Evolutionary conservation across 1,140 invertebrate species (phyloP).

Genomic region (Pachypeltis micranthus): DNA sequence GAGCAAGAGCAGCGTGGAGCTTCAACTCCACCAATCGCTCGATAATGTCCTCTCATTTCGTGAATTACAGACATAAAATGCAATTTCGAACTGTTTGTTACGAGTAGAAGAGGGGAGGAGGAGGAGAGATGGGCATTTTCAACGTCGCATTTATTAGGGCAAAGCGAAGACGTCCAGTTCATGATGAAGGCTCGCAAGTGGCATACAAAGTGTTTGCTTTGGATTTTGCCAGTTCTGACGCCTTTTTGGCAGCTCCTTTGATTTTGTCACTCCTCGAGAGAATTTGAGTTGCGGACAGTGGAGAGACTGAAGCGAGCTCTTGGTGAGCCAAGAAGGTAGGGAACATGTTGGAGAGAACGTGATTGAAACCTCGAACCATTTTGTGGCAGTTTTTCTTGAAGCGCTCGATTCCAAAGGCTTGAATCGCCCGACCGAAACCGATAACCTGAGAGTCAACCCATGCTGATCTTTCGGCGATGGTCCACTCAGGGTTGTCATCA

Average conservation of each 20-base stretch:
- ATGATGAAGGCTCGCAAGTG: constrained; percentile 15
- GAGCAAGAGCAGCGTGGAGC: too few species aligned
- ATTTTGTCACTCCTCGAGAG: constrained; percentile 46
- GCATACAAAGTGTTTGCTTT: constrained; percentile 37
- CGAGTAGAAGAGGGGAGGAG: too few species aligned
- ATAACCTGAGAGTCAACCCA: constrained; percentile 79
- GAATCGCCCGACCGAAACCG: constrained; percentile 75
- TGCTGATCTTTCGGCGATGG: constrained; percentile 62
- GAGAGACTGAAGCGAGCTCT: constrained; percentile 29
- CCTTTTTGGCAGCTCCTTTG: constrained; percentile 60
- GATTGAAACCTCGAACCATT: constrained; percentile 71
- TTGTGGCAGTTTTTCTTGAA: constrained; percentile 75
- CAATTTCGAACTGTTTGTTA: too few species aligned
- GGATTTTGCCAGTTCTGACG: constrained; percentile 61
- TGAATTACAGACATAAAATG: too few species aligned
- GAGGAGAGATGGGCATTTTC: too few species aligned
- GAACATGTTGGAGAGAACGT: constrained; percentile 61
- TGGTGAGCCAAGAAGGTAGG: too few species aligned
- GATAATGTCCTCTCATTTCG: too few species aligned
- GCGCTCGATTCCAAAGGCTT: constrained; percentile 73
- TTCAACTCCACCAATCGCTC: too few species aligned
- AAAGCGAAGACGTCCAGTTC: background rate
- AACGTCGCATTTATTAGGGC: too few species aligned
- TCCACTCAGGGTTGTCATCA: constrained; percentile 57
- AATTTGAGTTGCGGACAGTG: constrained; percentile 29